These are phyloP conservation scores for Drosophila limbata DNA, from an alignment of 2,888 invertebrate species.

Conservation along the genomic window DNA sequence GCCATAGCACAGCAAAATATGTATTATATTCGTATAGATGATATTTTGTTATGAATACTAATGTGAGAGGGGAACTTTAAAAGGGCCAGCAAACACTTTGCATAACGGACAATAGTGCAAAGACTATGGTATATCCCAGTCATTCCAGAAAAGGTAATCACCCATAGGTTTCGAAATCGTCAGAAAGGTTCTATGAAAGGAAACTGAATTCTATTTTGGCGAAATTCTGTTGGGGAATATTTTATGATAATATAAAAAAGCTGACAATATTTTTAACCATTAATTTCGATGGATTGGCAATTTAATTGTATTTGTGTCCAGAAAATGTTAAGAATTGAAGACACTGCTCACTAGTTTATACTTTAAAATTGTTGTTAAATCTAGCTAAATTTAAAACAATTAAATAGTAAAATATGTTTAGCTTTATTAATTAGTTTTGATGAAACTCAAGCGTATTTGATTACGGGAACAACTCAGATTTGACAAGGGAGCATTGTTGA, in stretches of 20 bases:
- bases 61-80: conserved; percentile 46
- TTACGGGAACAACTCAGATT: neutral
- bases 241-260: too few relatives aligned
- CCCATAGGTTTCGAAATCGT: neutral
- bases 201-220: neutral
- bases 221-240: too few relatives aligned
- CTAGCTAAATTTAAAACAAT: neutral
- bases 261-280: neutral
- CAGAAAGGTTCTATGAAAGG: too few relatives aligned
- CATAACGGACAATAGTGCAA: conserved; percentile 44
- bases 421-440: neutral
- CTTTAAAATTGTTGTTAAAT: too few relatives aligned
- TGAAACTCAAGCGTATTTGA: conserved; percentile 1
- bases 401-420: neutral
- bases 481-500: neutral
- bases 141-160: neutral
- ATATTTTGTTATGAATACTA: conserved; percentile 83
- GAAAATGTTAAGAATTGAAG: too few relatives aligned
- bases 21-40: conserved; percentile 63
- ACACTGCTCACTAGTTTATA: too few relatives aligned
- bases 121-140: conserved; percentile 3
- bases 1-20: conserved; percentile 52
- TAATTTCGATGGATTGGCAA: too few relatives aligned
- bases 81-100: conserved; percentile 35
- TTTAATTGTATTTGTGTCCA: too few relatives aligned